Base-by-base conservation (phyloP, 2,797 vertebrate species). In the Darevskia mixta region DNA sequence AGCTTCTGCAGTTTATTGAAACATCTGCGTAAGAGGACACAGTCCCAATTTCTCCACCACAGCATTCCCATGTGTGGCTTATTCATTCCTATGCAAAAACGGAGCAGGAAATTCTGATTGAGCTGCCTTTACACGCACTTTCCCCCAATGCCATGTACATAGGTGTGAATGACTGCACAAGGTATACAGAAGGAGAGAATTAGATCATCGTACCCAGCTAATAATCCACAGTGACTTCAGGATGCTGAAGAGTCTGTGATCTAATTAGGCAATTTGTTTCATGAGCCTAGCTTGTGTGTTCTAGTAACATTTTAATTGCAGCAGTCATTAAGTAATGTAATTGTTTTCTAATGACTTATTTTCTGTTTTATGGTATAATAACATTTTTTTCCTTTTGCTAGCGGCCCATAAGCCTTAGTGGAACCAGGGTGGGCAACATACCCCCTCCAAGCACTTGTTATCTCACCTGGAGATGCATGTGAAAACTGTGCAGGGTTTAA, bases 191-290 rank as follows among this genome's bases (percentile, higher is more conserved):
- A 87, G 82, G 43, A 80, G 82, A 61, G 82, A 90, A 87, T 84
- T 79, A 87, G 72, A 83, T 80, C 77, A 84, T 76, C 43, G 8
- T 55, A 83, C 58, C n/a, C 69, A 67, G 41, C 75, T 84, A 80
- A 76, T 79, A 84, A 90, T 38, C 82, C 49, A 83, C 64, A 84
- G 35, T 67, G 32, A 73, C n/a, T 87, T 83, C 69, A 87, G 55
- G 73, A 79, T 49, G 76, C 85, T 89, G 66, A 87, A 83, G 81
- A 86, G 38, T 55, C 66, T 38, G 66, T 27, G 41, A 79, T 90
- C 66, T 90, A 87, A 83, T 83, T 79, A 89, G 75, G 67, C 41
- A 83, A 83, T 87, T 87, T 66, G 35, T 83, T 83, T 87, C 72
- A 73, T 49, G 67, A 78, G 85, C 55, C 73, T 45, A 73, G 67